Evolutionary conservation across 64 coral and sea anemone species (phyloP).

Genomic region (Anthopleura sola): DNA sequence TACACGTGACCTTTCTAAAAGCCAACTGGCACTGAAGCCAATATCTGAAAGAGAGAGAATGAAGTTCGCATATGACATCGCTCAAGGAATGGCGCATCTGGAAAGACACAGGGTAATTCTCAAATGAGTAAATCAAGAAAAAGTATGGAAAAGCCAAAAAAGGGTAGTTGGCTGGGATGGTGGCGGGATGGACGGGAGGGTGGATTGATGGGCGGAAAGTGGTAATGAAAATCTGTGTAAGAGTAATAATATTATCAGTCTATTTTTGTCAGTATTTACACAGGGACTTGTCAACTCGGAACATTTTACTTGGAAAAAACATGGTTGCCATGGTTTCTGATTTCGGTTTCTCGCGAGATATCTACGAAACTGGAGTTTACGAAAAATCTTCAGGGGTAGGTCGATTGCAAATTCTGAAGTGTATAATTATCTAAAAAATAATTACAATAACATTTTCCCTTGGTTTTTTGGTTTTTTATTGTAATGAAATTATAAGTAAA

Average conservation of each 20-base stretch:
- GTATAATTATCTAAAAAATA: neutral
- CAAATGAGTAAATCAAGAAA: too few species aligned
- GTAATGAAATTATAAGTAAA: too few species aligned
- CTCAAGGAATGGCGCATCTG: conserved; percentile 63
- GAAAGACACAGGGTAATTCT: conserved; percentile 36
- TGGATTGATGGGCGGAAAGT: too few species aligned
- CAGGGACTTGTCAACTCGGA: conserved; percentile 48
- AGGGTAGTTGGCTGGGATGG: too few species aligned
- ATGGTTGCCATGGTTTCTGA: conserved; percentile 50
- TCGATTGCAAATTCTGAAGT: neutral
- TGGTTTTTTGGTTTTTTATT: too few species aligned
- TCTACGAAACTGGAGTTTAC: conserved; percentile 54
- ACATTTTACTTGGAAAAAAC: conserved; percentile 38
- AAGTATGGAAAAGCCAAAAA: too few species aligned
- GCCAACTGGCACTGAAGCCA: neutral
- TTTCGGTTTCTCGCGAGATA: conserved; percentile 50
- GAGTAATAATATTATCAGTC: too few species aligned
- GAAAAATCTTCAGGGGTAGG: conserved; percentile 48
- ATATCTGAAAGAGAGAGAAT: conserved; percentile 31
- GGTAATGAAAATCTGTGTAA: too few species aligned
- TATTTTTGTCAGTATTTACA: conserved; percentile 20
- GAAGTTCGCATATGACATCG: conserved; percentile 66
- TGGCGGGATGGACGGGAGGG: too few species aligned
- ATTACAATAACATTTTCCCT: too few species aligned
- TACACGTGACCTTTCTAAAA: neutral